Conservation (phyloP, 2,113 vertebrate genomes). For the Rhabdornis inornatus region DNA sequence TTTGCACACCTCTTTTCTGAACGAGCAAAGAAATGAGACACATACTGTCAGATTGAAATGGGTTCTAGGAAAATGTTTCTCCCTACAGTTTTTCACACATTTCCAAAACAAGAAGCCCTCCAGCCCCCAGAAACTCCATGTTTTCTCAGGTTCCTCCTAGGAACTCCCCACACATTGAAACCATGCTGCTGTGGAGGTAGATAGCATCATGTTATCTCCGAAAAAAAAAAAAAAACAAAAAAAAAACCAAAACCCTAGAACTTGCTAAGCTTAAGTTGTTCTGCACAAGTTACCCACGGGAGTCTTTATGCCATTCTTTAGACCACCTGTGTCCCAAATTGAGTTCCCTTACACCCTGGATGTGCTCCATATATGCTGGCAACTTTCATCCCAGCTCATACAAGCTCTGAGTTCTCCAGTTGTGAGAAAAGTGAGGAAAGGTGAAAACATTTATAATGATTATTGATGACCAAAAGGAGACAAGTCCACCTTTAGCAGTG, state of each 20-base stretch:
- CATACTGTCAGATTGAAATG: background rate
- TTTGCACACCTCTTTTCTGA: background rate
- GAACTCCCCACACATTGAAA: background rate
- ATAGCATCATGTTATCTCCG: background rate
- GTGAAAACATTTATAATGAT: background rate
- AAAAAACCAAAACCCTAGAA: background rate
- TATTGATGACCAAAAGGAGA: background rate
- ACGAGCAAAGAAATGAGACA: background rate
- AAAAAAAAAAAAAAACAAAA: background rate
- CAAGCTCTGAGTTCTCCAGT: background rate
- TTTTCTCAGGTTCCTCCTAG: background rate
- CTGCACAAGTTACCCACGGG: rapidly evolving
- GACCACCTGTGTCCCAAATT: background rate
- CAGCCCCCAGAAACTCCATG: background rate
- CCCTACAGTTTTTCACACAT: background rate
- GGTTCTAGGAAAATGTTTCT: background rate
- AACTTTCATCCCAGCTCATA: background rate
- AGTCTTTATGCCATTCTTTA: background rate
- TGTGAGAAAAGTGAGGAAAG: background rate
- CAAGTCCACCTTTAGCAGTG: background rate
- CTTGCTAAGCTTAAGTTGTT: background rate
- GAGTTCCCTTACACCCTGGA: background rate
- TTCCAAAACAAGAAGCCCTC: background rate
- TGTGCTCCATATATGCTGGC: background rate
- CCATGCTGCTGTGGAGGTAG: background rate